Evolutionary conservation across 2,113 vertebrate species (phyloP).

Genomic region (Osmerus eperlanus): DNA sequence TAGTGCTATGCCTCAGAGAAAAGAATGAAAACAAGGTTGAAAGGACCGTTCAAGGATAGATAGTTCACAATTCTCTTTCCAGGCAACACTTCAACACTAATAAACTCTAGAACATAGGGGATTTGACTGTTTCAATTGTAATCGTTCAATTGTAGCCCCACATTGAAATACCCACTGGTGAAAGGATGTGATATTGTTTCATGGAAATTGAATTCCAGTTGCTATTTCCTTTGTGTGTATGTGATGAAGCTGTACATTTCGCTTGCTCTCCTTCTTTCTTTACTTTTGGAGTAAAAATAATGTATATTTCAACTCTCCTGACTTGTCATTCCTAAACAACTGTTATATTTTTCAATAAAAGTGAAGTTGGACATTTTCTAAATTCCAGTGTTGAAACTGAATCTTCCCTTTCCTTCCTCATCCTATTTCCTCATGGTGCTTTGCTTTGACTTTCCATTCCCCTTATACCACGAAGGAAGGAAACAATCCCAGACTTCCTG

Average conservation of each 20-base stretch:
- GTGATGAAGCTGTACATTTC: slow-evolving; percentile 29
- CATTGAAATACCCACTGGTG: neutral
- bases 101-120: too few species aligned
- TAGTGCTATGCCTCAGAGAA: too few species aligned
- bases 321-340: slow-evolving; percentile 63
- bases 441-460: neutral
- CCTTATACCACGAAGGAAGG: slow-evolving; percentile 51
- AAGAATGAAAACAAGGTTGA: too few species aligned
- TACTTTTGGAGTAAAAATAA: slow-evolving; percentile 29
- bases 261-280: slow-evolving; percentile 28
- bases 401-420: slow-evolving; percentile 26
- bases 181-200: neutral
- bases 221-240: slow-evolving; percentile 19
- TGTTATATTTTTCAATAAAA: slow-evolving; percentile 80
- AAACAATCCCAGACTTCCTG: slow-evolving; percentile 53
- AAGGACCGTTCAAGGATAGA: too few species aligned
- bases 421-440: slow-evolving; percentile 31
- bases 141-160: neutral
- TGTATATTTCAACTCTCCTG: slow-evolving; percentile 48
- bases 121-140: neutral
- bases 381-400: slow-evolving; percentile 25
- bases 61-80: too few species aligned
- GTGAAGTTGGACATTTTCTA: slow-evolving; percentile 26
- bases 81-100: too few species aligned
- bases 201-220: neutral